These are phyloP conservation scores for Zhuqinia jingwanae DNA, from an alignment of 2,888 invertebrate genomes.

Conservation along the genomic window DNA sequence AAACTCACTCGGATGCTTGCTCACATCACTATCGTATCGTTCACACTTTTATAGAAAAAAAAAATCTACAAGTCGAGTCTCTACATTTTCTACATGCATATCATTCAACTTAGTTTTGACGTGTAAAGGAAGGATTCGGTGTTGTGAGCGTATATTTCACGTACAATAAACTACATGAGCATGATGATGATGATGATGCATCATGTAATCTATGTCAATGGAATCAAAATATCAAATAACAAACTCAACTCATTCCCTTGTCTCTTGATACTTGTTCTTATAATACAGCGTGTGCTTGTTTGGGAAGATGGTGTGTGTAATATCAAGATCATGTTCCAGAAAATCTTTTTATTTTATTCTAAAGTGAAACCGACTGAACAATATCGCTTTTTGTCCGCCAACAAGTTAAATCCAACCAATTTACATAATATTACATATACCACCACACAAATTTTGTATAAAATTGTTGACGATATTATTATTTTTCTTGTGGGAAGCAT, in stretches of 20 bases:
- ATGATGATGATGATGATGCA: conserved; percentile 3
- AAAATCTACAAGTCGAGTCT: neutral
- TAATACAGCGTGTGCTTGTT: neutral
- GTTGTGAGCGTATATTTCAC: neutral
- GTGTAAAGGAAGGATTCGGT: conserved; percentile 10
- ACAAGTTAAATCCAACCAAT: neutral
- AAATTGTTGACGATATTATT: neutral
- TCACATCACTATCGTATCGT: neutral
- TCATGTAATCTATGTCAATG: conserved; percentile 65
- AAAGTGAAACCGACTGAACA: conserved; percentile 5
- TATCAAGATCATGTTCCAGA: conserved; percentile 56
- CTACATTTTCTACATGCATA: too few relatives aligned
- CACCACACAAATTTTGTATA: neutral
- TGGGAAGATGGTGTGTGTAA: neutral
- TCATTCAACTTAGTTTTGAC: conserved; percentile 34
- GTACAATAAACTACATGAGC: too few relatives aligned
- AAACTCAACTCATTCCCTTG: conserved; percentile 31
- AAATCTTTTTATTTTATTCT: conserved; percentile 32
- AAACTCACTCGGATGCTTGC: neutral
- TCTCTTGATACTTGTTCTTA: too few relatives aligned
- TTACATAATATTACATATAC: conserved; percentile 10
- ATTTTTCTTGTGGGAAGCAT: neutral
- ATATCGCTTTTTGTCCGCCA: neutral
- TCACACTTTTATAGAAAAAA: neutral
- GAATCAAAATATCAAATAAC: conserved; percentile 69